Percentiles rank a stretch among this genome's conserved stretches.
phyloP scores from a whole-genome alignment of 2,888 invertebrate species.

The Aelia acuminata region DNA sequence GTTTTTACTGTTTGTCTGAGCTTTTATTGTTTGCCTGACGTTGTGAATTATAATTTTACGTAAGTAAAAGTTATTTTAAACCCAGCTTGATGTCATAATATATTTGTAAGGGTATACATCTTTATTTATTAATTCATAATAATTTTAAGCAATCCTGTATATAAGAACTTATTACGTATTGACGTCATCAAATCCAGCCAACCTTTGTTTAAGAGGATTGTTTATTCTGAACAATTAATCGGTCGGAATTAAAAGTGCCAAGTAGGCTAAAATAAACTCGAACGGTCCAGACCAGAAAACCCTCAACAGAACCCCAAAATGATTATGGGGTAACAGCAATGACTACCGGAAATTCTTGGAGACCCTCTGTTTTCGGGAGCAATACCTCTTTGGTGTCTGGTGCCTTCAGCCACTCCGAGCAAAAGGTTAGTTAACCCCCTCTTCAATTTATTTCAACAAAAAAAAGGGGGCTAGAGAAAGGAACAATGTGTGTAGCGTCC shows the following conservation, averaged over 20 bases:
- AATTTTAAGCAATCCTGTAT: too few relatives aligned
- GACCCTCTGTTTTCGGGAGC: neutral
- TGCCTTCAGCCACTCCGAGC: neutral
- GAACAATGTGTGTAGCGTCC: neutral
- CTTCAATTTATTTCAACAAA: neutral
- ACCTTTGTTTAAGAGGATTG: neutral
- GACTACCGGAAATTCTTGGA: neutral
- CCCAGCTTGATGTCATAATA: too few relatives aligned
- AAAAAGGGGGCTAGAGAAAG: neutral
- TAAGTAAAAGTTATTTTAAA: too few relatives aligned
- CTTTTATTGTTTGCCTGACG: too few relatives aligned
- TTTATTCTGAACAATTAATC: neutral
- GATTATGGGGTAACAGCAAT: neutral
- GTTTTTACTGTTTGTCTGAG: too few relatives aligned
- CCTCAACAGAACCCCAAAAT: neutral
- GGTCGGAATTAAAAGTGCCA: neutral
- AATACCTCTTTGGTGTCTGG: neutral
- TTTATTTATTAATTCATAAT: too few relatives aligned
- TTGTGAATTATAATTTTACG: too few relatives aligned
- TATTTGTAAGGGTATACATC: too few relatives aligned
- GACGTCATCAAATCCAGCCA: neutral
- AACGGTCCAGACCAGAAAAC: neutral
- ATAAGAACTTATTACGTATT: too few relatives aligned
- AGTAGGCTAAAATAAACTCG: neutral
- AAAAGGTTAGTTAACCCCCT: neutral